phyloP scores from a whole-genome alignment of 2,797 vertebrate genomes.

The Rhabdomys pumilio region DNA sequence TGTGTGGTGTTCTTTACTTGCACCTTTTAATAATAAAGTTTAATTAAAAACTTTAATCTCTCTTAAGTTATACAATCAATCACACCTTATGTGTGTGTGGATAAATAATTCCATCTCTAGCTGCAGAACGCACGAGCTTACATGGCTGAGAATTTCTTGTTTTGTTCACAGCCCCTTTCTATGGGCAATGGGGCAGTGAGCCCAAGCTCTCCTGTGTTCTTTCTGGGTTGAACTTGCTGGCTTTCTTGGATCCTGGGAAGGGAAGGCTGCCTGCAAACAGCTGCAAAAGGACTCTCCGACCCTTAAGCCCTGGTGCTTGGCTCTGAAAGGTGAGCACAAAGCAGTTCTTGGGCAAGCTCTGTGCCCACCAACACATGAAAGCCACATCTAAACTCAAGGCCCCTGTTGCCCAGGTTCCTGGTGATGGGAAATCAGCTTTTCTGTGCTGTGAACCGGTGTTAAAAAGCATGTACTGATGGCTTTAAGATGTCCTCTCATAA shows the following conservation, averaged over 20 bases:
- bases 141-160: background rate
- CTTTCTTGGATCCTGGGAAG: background rate
- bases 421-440: background rate
- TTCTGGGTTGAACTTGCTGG: background rate
- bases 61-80: background rate
- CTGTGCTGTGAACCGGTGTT: background rate
- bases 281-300: background rate
- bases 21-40: background rate
- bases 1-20: background rate
- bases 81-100: background rate
- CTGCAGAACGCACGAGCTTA: background rate
- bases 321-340: background rate
- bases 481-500: background rate
- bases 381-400: background rate
- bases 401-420: background rate
- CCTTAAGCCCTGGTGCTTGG: background rate
- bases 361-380: background rate
- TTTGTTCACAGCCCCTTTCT: background rate
- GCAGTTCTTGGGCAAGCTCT: background rate
- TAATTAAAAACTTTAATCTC: background rate
- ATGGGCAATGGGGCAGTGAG: background rate
- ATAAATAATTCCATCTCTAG: background rate
- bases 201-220: background rate
- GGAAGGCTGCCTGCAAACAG: background rate
- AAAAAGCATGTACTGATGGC: background rate